Evolutionary conservation across 2,888 invertebrate species (phyloP), one percentile per base, ranked within the genome.

Genomic region (Melieria omissa): DNA sequence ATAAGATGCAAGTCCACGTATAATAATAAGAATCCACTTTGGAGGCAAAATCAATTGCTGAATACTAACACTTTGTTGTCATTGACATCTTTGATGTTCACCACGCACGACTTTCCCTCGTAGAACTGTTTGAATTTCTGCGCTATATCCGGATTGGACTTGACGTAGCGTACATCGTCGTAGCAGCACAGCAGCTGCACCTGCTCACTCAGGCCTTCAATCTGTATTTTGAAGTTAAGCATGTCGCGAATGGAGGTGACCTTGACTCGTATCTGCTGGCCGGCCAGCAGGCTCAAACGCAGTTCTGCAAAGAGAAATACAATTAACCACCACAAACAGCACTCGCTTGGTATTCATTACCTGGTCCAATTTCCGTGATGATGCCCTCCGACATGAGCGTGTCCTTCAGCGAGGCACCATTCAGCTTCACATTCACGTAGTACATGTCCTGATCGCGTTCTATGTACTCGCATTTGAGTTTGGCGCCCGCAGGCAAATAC

Each of bases 81-180:
- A 73, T 83, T 83, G 65, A 87, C 83, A 75, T 84, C 80, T 64
- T 83, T 81, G 5, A 87, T 79, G 73, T 86, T 85, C 5, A 85
- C 75, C 10, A 84, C 81, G 75, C 80, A 84, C 3, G 80, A 82
- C 78, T 88, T 86, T 60, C 87, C 87, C 63, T 88, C 82, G 68
- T 90, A 89, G 57, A 82, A 83, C 1, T 86, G 79, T 80, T 89
- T 90, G 73, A 92, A 85, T 64, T 89, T 89, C 16, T 78, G 78
- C 12, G 82, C 83, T 72, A 84, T 71, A 47, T 84, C 81, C 65
- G 82, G 80, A 78, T 86, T 86, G 6, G 86, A 83, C 79, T 85
- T 86, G 3, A 84, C 83, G 74, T 82, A 85, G 75, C 85, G 84
- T 41, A 82, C 76, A 76, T 87, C 86, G 71, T 85, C 82, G 73